Percentiles rank a stretch among this genome's conserved stretches.
Conservation (phyloP, 2,888 invertebrate species). For the Drosophila nigricruria region DNA sequence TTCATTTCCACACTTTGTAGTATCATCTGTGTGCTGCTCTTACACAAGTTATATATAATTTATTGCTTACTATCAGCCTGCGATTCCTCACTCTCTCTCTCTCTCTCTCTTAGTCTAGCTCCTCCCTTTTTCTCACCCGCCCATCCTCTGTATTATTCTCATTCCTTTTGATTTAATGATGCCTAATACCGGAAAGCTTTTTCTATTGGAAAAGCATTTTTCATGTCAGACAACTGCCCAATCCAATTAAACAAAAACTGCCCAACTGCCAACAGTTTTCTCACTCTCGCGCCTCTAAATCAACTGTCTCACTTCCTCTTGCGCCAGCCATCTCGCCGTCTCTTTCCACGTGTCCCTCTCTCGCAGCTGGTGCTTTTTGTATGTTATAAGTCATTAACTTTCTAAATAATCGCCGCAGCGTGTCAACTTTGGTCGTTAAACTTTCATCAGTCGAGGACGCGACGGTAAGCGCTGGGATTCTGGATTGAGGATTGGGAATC, state of each 20-base stretch:
- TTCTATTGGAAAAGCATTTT: slow-evolving; percentile 66
- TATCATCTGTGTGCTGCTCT: background rate
- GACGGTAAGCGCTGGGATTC: slow-evolving; percentile 42
- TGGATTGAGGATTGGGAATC: slow-evolving; percentile 46
- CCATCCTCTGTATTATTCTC: background rate
- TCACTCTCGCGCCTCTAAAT: slow-evolving; percentile 42
- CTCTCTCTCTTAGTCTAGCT: background rate
- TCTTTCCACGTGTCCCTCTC: slow-evolving; percentile 5
- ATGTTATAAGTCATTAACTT: slow-evolving; percentile 82
- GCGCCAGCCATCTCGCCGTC: background rate
- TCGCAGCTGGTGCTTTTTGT: slow-evolving; percentile 48
- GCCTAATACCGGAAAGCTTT: slow-evolving; percentile 46
- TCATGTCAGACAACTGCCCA: slow-evolving; percentile 62
- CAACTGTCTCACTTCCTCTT: slow-evolving; percentile 30
- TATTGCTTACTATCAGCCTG: background rate
- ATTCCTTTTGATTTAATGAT: slow-evolving; percentile 45
- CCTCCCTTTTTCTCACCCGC: background rate
- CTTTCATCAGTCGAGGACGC: slow-evolving; percentile 73
- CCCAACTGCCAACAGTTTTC: slow-evolving; percentile 52
- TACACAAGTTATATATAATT: background rate
- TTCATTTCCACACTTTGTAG: background rate
- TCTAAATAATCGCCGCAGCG: slow-evolving; percentile 82
- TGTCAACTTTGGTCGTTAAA: slow-evolving; percentile 81
- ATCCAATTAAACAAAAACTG: slow-evolving; percentile 65
- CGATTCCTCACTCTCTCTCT: background rate